These are phyloP conservation scores for Cryptocephalus moraei DNA, from an alignment of 2,888 invertebrate genomes.

Conservation along the genomic window DNA sequence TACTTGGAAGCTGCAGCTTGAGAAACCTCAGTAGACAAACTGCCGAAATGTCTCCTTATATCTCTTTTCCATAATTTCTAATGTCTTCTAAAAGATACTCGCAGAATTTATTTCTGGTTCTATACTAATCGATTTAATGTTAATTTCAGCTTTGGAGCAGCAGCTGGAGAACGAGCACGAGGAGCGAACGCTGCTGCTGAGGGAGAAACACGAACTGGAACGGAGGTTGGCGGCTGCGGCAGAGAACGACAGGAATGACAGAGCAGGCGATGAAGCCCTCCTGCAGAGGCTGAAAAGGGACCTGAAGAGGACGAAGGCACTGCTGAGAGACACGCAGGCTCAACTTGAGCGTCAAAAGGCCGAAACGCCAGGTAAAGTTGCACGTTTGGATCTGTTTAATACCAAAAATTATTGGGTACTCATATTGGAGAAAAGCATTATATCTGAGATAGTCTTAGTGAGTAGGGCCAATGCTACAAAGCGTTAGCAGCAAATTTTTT, in stretches of 20 bases:
- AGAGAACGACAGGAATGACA: conserved; percentile 63
- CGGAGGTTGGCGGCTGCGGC: conserved; percentile 69
- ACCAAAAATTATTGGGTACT: too few species aligned
- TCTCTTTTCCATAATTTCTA: too few species aligned
- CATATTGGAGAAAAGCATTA: too few species aligned
- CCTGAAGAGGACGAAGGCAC: conserved; percentile 77
- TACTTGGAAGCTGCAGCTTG: too few species aligned
- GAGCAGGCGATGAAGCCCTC: conserved; percentile 61
- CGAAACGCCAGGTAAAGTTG: conserved; percentile 59
- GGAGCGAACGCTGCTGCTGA: conserved; percentile 72
- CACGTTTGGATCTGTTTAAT: neutral
- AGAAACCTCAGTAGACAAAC: too few species aligned
- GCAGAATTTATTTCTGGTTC: too few species aligned
- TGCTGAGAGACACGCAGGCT: conserved; percentile 84
- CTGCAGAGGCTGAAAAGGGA: conserved; percentile 72
- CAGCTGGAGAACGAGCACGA: conserved; percentile 91
- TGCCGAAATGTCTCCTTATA: too few species aligned
- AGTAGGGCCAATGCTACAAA: too few species aligned
- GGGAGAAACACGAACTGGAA: conserved; percentile 89
- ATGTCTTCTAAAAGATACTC: too few species aligned
- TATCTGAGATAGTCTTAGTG: too few species aligned
- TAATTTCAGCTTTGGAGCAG: conserved; percentile 62
- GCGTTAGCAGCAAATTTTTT: too few species aligned
- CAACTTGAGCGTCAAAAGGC: conserved; percentile 83
- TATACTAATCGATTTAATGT: too few species aligned